Percentiles rank a stretch among this genome's conserved stretches.
These are phyloP conservation scores for Pagrus major DNA, from an alignment of 2,113 vertebrate species.

Conservation along the genomic window DNA sequence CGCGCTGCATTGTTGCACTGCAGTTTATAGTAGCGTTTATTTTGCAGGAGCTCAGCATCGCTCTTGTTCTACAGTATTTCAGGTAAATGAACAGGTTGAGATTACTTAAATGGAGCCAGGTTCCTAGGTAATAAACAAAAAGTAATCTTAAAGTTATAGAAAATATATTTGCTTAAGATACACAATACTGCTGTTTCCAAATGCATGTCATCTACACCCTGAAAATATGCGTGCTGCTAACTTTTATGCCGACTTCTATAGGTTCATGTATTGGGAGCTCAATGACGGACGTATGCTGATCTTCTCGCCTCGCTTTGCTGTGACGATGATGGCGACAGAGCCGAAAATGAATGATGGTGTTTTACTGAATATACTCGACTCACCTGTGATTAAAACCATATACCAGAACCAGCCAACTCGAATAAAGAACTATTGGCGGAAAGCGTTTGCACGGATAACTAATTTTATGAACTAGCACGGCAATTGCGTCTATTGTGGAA, in stretches of 20 bases:
- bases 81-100: not conserved
- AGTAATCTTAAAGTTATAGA: not conserved
- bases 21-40: not conserved
- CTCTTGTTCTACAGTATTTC: no score
- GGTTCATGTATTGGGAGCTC: constrained; percentile 14
- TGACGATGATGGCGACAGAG: constrained; percentile 56
- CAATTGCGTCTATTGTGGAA: constrained; percentile 74
- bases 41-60: not conserved
- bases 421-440: constrained; percentile 28
- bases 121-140: not conserved
- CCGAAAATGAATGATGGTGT: constrained; percentile 10
- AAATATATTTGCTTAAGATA: not conserved
- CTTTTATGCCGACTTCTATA: constrained; percentile 30
- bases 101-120: not conserved
- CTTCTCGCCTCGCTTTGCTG: constrained; percentile 43
- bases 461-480: constrained; percentile 73
- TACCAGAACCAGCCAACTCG: not conserved
- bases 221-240: not conserved
- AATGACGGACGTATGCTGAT: constrained; percentile 34
- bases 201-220: not conserved
- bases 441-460: constrained; percentile 60
- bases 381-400: constrained; percentile 5
- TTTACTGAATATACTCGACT: not conserved
- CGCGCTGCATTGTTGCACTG: not conserved
- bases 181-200: not conserved